phyloP scores from a whole-genome alignment of 2,888 invertebrate genomes.

The Erynnis tages region DNA sequence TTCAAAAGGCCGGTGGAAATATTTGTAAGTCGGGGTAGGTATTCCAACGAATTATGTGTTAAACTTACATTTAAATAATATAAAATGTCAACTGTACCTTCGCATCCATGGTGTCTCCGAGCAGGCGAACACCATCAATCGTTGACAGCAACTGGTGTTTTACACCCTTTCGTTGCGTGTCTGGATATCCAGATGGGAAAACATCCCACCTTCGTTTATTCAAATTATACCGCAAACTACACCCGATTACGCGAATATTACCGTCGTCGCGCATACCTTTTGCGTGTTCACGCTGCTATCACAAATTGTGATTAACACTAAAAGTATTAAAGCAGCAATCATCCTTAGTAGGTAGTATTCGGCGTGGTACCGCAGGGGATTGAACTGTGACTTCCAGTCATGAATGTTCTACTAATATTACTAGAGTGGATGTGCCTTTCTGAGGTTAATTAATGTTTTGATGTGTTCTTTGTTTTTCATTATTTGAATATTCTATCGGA shows the following conservation, averaged over 20 bases:
- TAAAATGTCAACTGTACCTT: conserved; percentile 57
- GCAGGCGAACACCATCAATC: conserved; percentile 43
- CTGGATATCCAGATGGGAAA: conserved; percentile 43
- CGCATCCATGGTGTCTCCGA: conserved; percentile 50
- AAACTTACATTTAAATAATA: no score
- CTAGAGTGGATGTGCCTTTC: no score
- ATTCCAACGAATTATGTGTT: no score
- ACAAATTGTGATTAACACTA: conserved; percentile 23
- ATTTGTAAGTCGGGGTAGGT: no score
- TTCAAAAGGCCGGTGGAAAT: no score
- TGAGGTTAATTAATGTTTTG: no score
- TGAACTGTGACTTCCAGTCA: conserved; percentile 3
- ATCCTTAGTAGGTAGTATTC: conserved; percentile 19
- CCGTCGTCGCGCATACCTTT: conserved; percentile 10
- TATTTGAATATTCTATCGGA: no score
- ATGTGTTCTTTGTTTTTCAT: no score
- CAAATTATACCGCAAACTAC: conserved; percentile 29
- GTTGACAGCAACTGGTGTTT: conserved; percentile 47
- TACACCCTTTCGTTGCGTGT: conserved; percentile 43
- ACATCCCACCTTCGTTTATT: conserved; percentile 38
- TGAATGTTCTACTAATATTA: no score
- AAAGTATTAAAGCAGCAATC: conserved; percentile 27
- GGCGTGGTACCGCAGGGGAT: conserved; percentile 14
- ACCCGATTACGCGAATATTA: conserved; percentile 11
- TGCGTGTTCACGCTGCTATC: conserved; percentile 17